Evolutionary conservation across 2,113 vertebrate species (phyloP).

Genomic region (Myotis davidii): DNA sequence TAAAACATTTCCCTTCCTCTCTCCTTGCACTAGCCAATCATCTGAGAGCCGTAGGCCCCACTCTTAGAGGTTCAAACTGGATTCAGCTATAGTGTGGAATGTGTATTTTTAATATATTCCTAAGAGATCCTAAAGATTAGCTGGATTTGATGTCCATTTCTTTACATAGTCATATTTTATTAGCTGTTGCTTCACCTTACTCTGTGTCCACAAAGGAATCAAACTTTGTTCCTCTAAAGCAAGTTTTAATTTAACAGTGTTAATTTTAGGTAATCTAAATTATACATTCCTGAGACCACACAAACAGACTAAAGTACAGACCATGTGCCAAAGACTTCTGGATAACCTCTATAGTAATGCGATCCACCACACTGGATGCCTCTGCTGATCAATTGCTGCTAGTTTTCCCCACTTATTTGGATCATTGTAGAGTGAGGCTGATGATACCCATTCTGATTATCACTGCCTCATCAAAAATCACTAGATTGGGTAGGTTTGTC

Average conservation of each 20-base stretch:
- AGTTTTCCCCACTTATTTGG: background rate
- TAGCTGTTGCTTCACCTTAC: background rate
- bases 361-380: rapidly evolving
- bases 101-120: background rate
- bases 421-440: background rate
- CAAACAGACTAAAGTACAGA: background rate
- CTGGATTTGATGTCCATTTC: background rate
- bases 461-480: background rate
- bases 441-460: background rate
- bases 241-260: background rate
- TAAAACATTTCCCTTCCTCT: background rate
- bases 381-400: background rate
- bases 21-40: background rate
- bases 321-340: background rate
- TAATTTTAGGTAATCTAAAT: conserved; percentile 4
- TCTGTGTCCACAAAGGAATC: background rate
- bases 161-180: background rate
- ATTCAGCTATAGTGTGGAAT: background rate
- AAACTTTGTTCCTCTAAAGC: background rate
- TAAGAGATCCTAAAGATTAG: background rate
- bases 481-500: background rate
- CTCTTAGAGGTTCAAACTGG: background rate
- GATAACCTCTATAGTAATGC: background rate
- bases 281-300: background rate
- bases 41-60: background rate